Conservation (phyloP, 2,888 invertebrate genomes). For the Chydorus sphaericus region DNA sequence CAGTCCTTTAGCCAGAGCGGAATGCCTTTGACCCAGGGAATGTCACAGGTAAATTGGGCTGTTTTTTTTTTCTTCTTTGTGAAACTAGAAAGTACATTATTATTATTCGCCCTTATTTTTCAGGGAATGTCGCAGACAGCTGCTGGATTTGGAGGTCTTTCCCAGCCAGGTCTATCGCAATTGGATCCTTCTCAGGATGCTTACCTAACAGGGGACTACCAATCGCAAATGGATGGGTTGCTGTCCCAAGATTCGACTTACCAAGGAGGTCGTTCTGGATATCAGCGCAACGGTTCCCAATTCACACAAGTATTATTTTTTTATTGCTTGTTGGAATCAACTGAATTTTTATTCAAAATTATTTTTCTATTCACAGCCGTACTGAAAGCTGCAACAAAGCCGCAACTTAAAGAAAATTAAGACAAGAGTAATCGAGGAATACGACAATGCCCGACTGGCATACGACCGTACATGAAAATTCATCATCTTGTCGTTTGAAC, state of each 20-base stretch:
- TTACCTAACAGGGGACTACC: conserved; percentile 47
- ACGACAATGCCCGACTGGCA: conserved; percentile 3
- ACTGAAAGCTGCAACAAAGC: conserved; percentile 10
- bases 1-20: conserved; percentile 44
- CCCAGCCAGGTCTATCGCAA: conserved; percentile 53
- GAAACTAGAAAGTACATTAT: background rate
- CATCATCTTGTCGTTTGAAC: conserved; percentile 1
- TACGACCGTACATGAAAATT: conserved; percentile 1
- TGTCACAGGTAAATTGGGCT: conserved; percentile 27
- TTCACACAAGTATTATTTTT: conserved; percentile 26
- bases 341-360: background rate
- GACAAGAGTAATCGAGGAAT: no score
- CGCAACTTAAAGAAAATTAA: background rate
- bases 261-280: conserved; percentile 42
- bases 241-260: conserved; percentile 84
- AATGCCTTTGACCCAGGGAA: conserved; percentile 30
- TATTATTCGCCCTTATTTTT: conserved; percentile 16
- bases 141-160: conserved; percentile 44
- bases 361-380: background rate
- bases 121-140: conserved; percentile 50
- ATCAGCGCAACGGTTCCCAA: conserved; percentile 30
- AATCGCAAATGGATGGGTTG: conserved; percentile 87
- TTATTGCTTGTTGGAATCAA: background rate
- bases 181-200: conserved; percentile 39
- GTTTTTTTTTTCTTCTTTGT: background rate